Evolutionary conservation across 2,888 invertebrate species (phyloP), one percentile per base, ranked within the genome.

Genomic region (Mythimna impura): DNA sequence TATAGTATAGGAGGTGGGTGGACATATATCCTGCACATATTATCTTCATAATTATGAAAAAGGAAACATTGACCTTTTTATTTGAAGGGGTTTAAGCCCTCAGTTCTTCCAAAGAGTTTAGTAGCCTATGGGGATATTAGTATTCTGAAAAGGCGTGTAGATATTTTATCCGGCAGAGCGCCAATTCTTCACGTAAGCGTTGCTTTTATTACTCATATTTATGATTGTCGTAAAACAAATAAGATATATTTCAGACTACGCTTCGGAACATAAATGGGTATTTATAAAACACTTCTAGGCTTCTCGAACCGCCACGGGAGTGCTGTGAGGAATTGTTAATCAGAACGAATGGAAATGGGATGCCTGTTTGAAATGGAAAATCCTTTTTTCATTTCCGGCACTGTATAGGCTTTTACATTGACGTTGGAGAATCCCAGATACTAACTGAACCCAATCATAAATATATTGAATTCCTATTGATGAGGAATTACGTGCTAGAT

Each of bases 121-220:
- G 17, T 63, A 17, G 17, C 10, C 17, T n/a, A n/a, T 40, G 10
- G 20, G n/a, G 50, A 62, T 63, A 78, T 78, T 76, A 81, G 69
- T 76, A 76, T 80, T 66, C 67, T 66, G 60, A 50, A 57, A 54
- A 77, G 40, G 64, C 64, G 47, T 58, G 20, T 22, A 66, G 73
- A 64, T 64, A 75, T 63, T 66, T 61, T 67, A 71, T 43, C 57
- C 71, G 75, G 74, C 78, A 57, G 20, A 70, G 54, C 69, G 72
- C 78, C 78, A 75, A 82, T 82, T 69, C 85, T 58, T 83, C 82
- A 82, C 68, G 69, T 66, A 73, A 81, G 69, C 69, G 67, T 71
- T 84, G 70, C 66, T 84, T 85, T 85, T 82, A 84, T 78, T 78
- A 76, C 83, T 78, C 71, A 84, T 83, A 83, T 83, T 83, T 83